Evolutionary conservation across 2,888 invertebrate species (phyloP).

Genomic region (Drosophila colorata): DNA sequence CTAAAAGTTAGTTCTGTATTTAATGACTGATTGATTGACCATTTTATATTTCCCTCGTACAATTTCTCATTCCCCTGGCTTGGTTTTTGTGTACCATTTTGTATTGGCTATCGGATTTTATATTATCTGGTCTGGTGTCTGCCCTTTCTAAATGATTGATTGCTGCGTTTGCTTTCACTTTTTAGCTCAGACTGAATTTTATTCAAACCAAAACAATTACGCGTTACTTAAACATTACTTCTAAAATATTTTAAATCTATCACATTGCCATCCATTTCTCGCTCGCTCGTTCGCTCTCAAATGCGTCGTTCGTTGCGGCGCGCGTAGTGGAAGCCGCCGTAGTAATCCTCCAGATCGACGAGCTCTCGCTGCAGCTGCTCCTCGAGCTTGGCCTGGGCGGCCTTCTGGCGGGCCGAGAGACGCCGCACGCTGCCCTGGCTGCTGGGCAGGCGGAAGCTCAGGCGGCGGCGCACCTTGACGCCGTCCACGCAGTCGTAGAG

Average conservation of each 20-base stretch:
- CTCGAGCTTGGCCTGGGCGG: slow-evolving; percentile 49
- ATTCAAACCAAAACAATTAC: slow-evolving; percentile 48
- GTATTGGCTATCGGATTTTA: too few species aligned
- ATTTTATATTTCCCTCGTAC: too few species aligned
- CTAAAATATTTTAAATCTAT: slow-evolving; percentile 48
- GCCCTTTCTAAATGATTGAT: background rate
- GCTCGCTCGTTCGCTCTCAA: slow-evolving; percentile 12
- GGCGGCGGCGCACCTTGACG: slow-evolving; percentile 41
- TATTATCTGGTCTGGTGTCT: too few species aligned
- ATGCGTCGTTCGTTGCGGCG: slow-evolving; percentile 62
- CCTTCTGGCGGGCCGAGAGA: slow-evolving; percentile 47
- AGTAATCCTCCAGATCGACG: slow-evolving; percentile 70
- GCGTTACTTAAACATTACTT: slow-evolving; percentile 2
- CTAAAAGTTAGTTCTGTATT: background rate
- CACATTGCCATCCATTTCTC: slow-evolving; percentile 36
- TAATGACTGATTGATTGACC: slow-evolving; percentile 1
- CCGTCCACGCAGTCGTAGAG: slow-evolving; percentile 41
- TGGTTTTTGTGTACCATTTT: too few species aligned
- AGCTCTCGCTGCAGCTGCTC: slow-evolving; percentile 65
- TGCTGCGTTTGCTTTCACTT: background rate
- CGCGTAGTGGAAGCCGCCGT: slow-evolving; percentile 68
- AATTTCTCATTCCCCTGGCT: too few species aligned
- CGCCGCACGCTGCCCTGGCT: slow-evolving; percentile 31
- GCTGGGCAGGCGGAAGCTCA: slow-evolving; percentile 60
- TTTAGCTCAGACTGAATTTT: slow-evolving; percentile 49